phyloP scores from a whole-genome alignment of 2,113 vertebrate genomes.

The Catharus minimus region DNA sequence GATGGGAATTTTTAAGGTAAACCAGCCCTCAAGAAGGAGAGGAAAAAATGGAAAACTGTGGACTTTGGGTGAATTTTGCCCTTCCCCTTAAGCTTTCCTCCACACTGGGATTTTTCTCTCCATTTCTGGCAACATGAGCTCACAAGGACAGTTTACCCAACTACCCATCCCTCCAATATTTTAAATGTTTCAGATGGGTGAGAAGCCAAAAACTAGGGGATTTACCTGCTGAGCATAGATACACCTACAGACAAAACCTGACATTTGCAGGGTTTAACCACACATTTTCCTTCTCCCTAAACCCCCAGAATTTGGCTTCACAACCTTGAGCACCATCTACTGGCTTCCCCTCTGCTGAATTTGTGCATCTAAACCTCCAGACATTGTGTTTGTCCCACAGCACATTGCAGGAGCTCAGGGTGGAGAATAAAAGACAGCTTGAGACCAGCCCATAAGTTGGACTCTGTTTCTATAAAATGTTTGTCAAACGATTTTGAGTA shows the following conservation, averaged over 20 bases:
- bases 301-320: not conserved
- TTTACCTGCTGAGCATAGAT: not conserved
- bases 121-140: not conserved
- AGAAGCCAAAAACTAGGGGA: not conserved
- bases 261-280: not conserved
- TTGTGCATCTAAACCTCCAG: not conserved
- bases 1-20: not conserved
- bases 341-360: not conserved
- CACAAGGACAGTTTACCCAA: not conserved
- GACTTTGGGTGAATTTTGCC: not conserved
- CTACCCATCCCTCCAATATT: not conserved
- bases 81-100: not conserved
- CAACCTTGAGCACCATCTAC: constrained; percentile 60
- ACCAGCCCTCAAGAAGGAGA: not conserved
- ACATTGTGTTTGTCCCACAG: not conserved
- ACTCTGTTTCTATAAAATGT: constrained; percentile 7
- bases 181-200: not conserved
- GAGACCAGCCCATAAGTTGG: constrained; percentile 1
- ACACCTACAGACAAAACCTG: not conserved
- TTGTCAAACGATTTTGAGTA: constrained; percentile 41
- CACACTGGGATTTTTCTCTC: not conserved
- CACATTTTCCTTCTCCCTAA: not conserved
- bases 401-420: not conserved
- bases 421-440: constrained; percentile 9
- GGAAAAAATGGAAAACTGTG: not conserved